Evolutionary conservation across 1,140 invertebrate genomes (phyloP), one percentile per base, ranked within the genome.

Genomic region (Euglossa dilemma): DNA sequence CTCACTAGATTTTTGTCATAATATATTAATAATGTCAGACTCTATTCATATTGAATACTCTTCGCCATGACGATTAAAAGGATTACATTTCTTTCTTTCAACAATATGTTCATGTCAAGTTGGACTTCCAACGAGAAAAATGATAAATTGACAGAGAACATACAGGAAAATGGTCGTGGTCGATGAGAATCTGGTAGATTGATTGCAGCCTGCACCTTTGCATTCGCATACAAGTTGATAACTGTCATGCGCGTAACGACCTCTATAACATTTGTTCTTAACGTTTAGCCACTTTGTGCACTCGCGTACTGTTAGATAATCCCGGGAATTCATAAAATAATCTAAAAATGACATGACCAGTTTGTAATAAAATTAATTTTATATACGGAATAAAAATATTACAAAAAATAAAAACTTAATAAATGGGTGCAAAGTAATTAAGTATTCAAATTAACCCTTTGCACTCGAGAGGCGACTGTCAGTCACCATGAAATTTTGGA

Each of bases 181-280:
- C 23, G 54, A 28, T 54, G 52, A 81, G 8, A 28, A 74, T 61
- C 25, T 82, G 45, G 54, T 57, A 14, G 86, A 87, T 43, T 61
- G 80, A 85, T 92, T 92, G 59, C 90, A 92, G 57, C 87, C 86
- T 6, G 75, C 73, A 52, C 79, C 84, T 50, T 84, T 71, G 25
- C 90, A 91, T 71, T 92, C 91, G 74, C 90, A 92, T 36, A 87
- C 74, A 23, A 79, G 57, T 70, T 91, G 90, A 85, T 90, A 89
- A 86, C 90, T 91, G 63, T 89, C 90, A 5, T 69, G 85, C 20
- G 50, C 80, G 43, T 91, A 91, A 64, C 86, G 86, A 70, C 90
- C 90, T 66, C 77, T 78, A 64, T 92, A 91, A 84, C 91, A 91
- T 50, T 85, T 67, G 0, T 74, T 84, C 18, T 80, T 76, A 18